phyloP scores from a whole-genome alignment of 2,888 invertebrate species.

The Pocota personata region DNA sequence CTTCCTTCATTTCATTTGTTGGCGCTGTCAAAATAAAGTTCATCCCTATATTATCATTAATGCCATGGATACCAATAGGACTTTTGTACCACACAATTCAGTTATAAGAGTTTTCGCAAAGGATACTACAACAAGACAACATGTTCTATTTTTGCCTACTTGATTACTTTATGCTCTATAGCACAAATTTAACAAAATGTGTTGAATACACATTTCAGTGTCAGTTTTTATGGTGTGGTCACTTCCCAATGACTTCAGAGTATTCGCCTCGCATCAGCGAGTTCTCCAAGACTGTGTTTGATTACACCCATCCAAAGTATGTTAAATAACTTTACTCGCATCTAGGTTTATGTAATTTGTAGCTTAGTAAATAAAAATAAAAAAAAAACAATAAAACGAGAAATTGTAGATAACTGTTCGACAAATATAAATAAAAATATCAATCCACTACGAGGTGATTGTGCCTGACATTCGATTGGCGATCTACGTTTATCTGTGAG shows the following conservation, averaged over 20 bases:
- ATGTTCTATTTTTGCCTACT: too few species aligned
- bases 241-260: neutral
- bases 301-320: neutral
- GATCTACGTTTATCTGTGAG: slow-evolving; percentile 23
- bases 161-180: too few species aligned
- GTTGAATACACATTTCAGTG: neutral
- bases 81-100: too few species aligned
- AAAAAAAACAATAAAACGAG: slow-evolving; percentile 1
- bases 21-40: too few species aligned
- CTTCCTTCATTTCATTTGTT: too few species aligned
- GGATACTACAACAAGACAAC: too few species aligned
- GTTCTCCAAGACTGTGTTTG: neutral
- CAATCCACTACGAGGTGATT: slow-evolving; percentile 1
- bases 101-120: too few species aligned
- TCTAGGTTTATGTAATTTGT: slow-evolving; percentile 5
- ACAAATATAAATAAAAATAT: neutral
- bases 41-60: too few species aligned
- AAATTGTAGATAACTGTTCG: slow-evolving; percentile 16
- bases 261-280: neutral
- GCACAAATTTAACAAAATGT: neutral
- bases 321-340: slow-evolving; percentile 19
- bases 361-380: neutral
- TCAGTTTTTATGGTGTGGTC: neutral
- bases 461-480: slow-evolving; percentile 28
- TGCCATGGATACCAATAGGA: too few species aligned